Evolutionary conservation across 2,888 invertebrate genomes (phyloP).

Genomic region (Hyalella azteca): DNA sequence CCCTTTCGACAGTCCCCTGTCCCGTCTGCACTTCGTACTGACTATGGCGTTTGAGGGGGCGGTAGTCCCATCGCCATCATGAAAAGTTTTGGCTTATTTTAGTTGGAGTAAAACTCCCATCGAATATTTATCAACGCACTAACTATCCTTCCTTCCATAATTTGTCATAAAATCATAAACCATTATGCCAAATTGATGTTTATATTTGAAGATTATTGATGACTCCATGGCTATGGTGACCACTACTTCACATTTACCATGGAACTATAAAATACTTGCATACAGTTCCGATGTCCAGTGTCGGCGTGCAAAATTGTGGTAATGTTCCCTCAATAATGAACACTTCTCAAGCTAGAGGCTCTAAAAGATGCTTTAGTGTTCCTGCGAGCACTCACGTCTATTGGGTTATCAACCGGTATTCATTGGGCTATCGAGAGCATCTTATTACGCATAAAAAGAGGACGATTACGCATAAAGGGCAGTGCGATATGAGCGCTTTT

Average conservation of each 20-base stretch:
- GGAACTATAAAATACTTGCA: not conserved
- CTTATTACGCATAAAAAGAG: slow-evolving; percentile 8
- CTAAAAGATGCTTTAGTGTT: not conserved
- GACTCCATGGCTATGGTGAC: not conserved
- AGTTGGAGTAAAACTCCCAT: too few species aligned
- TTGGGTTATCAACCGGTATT: slow-evolving; percentile 27
- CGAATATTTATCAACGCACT: too few species aligned
- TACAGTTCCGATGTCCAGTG: not conserved
- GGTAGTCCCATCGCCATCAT: too few species aligned
- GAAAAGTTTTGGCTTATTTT: too few species aligned
- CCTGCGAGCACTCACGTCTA: not conserved
- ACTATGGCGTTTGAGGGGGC: too few species aligned
- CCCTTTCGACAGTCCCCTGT: too few species aligned
- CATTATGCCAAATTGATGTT: too few species aligned
- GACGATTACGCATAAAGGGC: too few species aligned
- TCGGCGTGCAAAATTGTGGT: not conserved
- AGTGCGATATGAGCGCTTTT: not conserved
- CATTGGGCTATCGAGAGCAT: slow-evolving; percentile 6
- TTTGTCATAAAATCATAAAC: too few species aligned
- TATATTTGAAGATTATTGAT: too few species aligned
- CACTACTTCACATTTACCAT: not conserved
- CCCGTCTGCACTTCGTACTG: too few species aligned
- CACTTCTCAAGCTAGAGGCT: not conserved
- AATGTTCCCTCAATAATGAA: not conserved
- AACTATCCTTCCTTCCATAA: too few species aligned